Base-by-base conservation (phyloP, 2,888 invertebrate species). In the Calameuta idolon region DNA sequence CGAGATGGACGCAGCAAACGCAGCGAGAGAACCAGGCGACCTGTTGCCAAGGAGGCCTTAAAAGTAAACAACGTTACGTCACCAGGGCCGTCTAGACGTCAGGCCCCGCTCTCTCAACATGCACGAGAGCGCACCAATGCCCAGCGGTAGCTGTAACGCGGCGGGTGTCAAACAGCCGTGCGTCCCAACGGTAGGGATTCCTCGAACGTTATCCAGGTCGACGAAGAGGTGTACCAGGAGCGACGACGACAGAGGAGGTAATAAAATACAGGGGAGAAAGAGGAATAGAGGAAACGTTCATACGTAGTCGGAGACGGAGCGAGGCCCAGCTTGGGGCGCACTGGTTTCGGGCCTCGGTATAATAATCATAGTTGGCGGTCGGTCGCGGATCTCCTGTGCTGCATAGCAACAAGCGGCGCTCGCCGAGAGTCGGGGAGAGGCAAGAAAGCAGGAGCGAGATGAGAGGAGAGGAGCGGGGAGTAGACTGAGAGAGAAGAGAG, bases 31-130 rank as follows among this genome's bases (percentile, higher is more conserved):
- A 83, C 82, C 81, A 86, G 85, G 82, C 84, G 88, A 88, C 87
- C 88, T 89, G 90, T 90, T 90, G 90, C 90, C 86, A 89, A 87
- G 89, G 89, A 88, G 88, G 87, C 80, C 81, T 89, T 85, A 80
- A 88, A 88, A 87, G 90, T 90, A 90, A 90, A 90, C 90, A 90
- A 89, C 85, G 84, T 90, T 89, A 82, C 90, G 88, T 89, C 90
- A 90, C 82, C 85, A 77, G 80, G 78, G 82, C 80, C 69, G 69
- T 69, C 69, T 33, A 69, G 69, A 69, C 69, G 69, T 31, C 69
- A 69, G 34, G 40, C 71, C 68, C n/a, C 76, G 76, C 76, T 78
- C 75, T 40, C 73, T 74, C 30, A 15, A 15, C 15, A 40, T 40
- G 40, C 40, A 40, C 15, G 40, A 40, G 40, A 40, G 40, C 15